phyloP scores from a whole-genome alignment of 2,113 vertebrate species.

The Tragelaphus imberbis region DNA sequence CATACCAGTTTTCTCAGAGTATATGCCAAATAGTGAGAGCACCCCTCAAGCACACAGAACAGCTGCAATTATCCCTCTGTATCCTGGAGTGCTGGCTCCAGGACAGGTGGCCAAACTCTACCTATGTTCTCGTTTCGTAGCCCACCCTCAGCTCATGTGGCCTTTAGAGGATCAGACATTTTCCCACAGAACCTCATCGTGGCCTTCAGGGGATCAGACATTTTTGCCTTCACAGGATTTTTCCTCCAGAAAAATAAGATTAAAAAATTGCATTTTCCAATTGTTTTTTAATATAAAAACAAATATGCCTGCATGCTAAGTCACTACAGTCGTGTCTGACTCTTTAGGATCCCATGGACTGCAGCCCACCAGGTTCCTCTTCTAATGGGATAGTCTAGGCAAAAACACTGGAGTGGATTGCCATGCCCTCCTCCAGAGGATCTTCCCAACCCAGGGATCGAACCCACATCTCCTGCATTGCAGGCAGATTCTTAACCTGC shows the following conservation, averaged over 20 bases:
- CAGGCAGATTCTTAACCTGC: neutral
- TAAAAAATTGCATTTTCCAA: neutral
- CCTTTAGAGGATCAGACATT: neutral
- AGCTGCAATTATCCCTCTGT: rapidly evolving
- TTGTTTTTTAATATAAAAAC: neutral
- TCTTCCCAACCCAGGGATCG: neutral
- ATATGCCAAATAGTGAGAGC: neutral
- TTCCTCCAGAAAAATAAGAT: neutral
- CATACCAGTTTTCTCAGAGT: neutral
- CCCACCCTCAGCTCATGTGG: rapidly evolving
- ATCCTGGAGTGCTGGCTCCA: neutral
- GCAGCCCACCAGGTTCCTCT: neutral
- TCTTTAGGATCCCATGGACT: neutral
- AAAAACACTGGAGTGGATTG: neutral
- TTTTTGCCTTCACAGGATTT: neutral
- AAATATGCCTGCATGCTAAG: neutral
- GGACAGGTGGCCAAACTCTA: neutral
- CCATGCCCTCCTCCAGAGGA: neutral
- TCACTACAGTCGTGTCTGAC: neutral
- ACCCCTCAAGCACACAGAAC: neutral
- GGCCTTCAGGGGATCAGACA: too few species aligned
- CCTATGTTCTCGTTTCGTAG: rapidly evolving
- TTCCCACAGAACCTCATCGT: neutral
- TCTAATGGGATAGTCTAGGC: neutral
- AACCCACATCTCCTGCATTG: too few species aligned